Conservation (phyloP, 2,888 invertebrate species). For the Acanthacorydalis orientalis region DNA sequence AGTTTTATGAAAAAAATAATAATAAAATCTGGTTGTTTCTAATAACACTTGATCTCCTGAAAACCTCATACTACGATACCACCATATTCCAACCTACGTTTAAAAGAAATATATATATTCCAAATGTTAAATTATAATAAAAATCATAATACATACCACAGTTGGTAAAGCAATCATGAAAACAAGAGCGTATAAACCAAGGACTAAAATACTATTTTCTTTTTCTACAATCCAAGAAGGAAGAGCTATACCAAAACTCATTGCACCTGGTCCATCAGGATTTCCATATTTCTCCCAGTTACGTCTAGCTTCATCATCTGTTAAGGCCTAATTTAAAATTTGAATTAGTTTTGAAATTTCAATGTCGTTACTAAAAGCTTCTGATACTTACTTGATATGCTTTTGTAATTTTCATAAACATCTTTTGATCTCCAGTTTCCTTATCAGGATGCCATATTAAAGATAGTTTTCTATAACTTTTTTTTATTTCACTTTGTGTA, state of each 20-base stretch:
- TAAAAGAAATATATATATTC: conserved; percentile 17
- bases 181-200: conserved; percentile 85
- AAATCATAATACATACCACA: conserved; percentile 16
- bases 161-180: conserved; percentile 95
- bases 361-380: not conserved
- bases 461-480: conserved; percentile 86
- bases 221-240: conserved; percentile 99
- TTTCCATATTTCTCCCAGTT: conserved; percentile 99
- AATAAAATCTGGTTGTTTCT: conserved; percentile 94
- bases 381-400: conserved; percentile 52
- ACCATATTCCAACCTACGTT: conserved; percentile 76
- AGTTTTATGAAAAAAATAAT: conserved; percentile 89
- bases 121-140: not conserved
- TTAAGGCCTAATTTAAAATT: conserved; percentile 51
- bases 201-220: conserved; percentile 95
- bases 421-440: conserved; percentile 90
- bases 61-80: conserved; percentile 95
- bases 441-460: conserved; percentile 94
- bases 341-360: not conserved
- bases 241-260: conserved; percentile 97
- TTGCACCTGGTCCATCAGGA: conserved; percentile 98
- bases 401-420: conserved; percentile 95
- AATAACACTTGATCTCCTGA: conserved; percentile 92
- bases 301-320: conserved; percentile 90
- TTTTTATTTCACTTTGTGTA: conserved; percentile 78